Conservation (phyloP, 1,140 invertebrate genomes). For the Charaxes varanes region DNA sequence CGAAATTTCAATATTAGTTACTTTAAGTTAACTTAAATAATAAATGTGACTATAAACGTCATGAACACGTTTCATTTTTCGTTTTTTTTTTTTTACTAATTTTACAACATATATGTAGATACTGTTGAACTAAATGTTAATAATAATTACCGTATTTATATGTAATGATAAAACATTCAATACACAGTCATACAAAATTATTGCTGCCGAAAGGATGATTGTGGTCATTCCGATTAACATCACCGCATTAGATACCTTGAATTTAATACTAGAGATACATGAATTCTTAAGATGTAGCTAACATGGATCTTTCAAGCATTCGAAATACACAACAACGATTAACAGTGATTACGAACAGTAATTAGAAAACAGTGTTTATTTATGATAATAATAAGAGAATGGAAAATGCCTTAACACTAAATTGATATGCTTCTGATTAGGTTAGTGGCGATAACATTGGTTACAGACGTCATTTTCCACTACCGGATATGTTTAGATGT, state of each 20-base stretch:
- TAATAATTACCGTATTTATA: no score
- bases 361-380: conserved; percentile 28
- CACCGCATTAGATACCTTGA: conserved; percentile 6
- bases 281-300: not conserved
- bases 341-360: conserved; percentile 43
- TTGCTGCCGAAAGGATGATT: conserved; percentile 13
- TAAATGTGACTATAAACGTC: conserved; percentile 68
- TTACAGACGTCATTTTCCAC: conserved; percentile 22
- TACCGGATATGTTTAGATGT: conserved; percentile 48
- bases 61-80: conserved; percentile 19
- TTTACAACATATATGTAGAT: no score
- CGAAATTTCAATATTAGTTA: conserved; percentile 56
- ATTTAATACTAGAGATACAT: not conserved
- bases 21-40: conserved; percentile 61
- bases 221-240: conserved; percentile 1
- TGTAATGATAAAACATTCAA: conserved; percentile 7
- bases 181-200: conserved; percentile 9
- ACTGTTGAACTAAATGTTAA: no score
- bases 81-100: conserved; percentile 6
- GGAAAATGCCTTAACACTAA: conserved; percentile 39
- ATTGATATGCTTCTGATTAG: conserved; percentile 51
- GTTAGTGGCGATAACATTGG: conserved; percentile 22
- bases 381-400: conserved; percentile 21
- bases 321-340: conserved; percentile 26
- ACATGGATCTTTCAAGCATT: conserved; percentile 10